Percentiles rank a stretch among this genome's conserved stretches.
phyloP scores from a whole-genome alignment of 92 coral and sea anemone genomes.

The Palythoa heliodiscus region DNA sequence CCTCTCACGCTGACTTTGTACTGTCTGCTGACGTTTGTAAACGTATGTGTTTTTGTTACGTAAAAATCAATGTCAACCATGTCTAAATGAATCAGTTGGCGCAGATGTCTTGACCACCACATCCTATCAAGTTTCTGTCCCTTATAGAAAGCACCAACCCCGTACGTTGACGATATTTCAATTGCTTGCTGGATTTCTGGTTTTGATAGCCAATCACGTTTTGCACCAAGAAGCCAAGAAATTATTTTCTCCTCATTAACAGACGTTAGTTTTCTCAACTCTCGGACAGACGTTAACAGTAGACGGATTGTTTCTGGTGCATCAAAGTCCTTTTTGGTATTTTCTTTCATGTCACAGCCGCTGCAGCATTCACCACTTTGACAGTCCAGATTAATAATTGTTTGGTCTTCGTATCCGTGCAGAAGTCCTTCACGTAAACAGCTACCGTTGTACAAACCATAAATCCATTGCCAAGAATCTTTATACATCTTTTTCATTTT shows the following conservation, averaged over 20 bases:
- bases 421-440: background rate
- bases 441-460: background rate
- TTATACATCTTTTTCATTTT: background rate
- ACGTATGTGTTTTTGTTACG: background rate
- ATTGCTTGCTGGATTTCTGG: conserved; percentile 1
- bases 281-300: background rate
- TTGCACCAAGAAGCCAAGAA: conserved; percentile 21
- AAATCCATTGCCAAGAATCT: conserved; percentile 2
- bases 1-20: background rate
- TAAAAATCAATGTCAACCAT: background rate
- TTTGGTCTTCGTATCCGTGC: conserved; percentile 1
- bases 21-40: too few relatives aligned
- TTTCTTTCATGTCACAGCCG: conserved; percentile 1
- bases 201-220: conserved; percentile 11
- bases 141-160: background rate
- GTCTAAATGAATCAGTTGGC: background rate
- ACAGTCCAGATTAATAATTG: background rate
- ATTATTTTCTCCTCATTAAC: background rate
- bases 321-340: background rate
- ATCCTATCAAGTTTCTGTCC: background rate
- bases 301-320: background rate
- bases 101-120: conserved; percentile 8
- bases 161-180: background rate
- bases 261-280: background rate
- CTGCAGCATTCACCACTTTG: conserved; percentile 16